A percentile compares a stretch with the other conserved stretches of the same genome.
Conservation (phyloP, 1,140 invertebrate species). For the Eurytemora carolleeae region DNA sequence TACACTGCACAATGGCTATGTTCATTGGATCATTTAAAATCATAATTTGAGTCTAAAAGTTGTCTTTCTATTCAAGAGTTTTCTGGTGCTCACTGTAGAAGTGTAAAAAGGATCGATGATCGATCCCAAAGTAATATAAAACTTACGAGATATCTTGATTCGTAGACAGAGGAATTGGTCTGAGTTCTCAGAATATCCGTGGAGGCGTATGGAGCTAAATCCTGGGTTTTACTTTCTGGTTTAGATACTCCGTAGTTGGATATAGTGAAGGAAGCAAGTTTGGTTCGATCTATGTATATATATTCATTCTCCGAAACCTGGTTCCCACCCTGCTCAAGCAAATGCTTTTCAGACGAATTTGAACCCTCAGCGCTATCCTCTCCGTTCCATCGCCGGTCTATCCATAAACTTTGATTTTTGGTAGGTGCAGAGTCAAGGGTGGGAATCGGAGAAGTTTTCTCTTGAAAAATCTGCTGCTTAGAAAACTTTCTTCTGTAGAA, state of each 20-base stretch:
- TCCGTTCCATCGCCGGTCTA: slow-evolving; percentile 5
- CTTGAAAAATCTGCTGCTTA: neutral
- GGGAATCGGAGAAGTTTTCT: neutral
- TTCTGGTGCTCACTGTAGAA: too few relatives aligned
- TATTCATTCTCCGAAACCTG: slow-evolving; percentile 11
- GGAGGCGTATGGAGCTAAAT: slow-evolving; percentile 7
- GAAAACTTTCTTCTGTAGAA: neutral
- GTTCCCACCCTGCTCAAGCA: neutral
- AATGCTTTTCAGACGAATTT: slow-evolving; percentile 8
- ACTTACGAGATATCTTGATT: neutral
- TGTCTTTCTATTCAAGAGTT: too few relatives aligned
- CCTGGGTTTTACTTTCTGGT: too few relatives aligned
- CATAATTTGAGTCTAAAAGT: too few relatives aligned
- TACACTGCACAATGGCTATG: too few relatives aligned
- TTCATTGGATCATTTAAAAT: too few relatives aligned
- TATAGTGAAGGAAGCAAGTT: neutral
- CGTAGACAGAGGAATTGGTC: neutral
- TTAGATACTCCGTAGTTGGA: too few relatives aligned
- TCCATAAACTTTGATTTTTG: slow-evolving; percentile 4
- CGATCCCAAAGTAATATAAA: neutral
- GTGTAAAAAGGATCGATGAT: too few relatives aligned
- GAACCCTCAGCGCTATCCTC: slow-evolving; percentile 1
- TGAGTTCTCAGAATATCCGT: slow-evolving; percentile 9
- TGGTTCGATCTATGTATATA: slow-evolving; percentile 13
- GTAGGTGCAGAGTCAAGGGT: neutral